Percentiles rank a stretch among this genome's conserved stretches.
Evolutionary conservation across 1,140 invertebrate species (phyloP).

Genomic region (Asbolus verrucosus): DNA sequence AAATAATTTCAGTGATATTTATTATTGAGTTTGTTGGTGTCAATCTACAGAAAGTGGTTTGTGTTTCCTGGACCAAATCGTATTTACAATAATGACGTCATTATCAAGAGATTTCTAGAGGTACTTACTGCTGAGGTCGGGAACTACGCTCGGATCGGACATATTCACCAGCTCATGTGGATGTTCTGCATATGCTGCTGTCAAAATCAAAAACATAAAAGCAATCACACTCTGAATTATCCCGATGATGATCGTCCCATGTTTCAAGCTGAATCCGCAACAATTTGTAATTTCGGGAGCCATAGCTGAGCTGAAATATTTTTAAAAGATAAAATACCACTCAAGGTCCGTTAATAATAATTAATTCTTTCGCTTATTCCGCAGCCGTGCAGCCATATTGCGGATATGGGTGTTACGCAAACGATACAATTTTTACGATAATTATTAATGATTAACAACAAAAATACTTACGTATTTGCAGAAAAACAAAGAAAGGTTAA

Average conservation of each 20-base stretch:
- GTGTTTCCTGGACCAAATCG: too few species aligned
- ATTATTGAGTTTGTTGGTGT: too few species aligned
- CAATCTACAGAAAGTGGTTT: too few species aligned
- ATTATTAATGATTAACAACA: conserved; percentile 1
- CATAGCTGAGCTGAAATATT: conserved; percentile 9
- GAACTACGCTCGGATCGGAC: conserved; percentile 58
- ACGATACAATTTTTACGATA: background rate
- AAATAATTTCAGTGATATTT: too few species aligned
- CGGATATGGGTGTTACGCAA: conserved; percentile 21
- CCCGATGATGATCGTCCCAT: conserved; percentile 61
- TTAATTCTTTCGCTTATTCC: background rate
- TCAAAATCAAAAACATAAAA: conserved; percentile 60
- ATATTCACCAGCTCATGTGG: conserved; percentile 61
- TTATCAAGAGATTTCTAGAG: too few species aligned
- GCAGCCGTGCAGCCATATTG: conserved; percentile 31
- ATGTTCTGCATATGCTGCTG: conserved; percentile 61
- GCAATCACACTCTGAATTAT: conserved; percentile 60
- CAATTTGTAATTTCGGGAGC: conserved; percentile 52
- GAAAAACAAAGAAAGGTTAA: background rate
- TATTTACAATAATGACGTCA: too few species aligned
- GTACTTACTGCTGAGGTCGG: conserved; percentile 55
- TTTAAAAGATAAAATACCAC: background rate
- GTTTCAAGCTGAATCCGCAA: conserved; percentile 58
- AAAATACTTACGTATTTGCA: conserved; percentile 8
- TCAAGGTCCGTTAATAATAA: background rate